Evolutionary conservation across 2,113 vertebrate genomes (phyloP).

Genomic region (Cavia aperea): DNA sequence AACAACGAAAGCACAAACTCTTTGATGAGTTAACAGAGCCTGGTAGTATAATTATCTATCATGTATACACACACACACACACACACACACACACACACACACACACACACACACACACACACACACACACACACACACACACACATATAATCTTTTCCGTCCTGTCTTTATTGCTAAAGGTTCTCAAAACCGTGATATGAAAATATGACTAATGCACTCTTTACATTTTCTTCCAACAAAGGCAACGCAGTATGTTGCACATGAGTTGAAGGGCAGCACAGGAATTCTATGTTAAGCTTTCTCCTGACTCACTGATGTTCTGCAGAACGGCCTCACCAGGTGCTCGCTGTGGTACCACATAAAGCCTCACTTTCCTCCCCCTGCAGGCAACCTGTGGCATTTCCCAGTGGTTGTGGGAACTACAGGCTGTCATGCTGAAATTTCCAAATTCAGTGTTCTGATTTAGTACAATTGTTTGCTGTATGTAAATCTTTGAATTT

Average conservation of each 20-base stretch:
- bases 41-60: too few relatives aligned
- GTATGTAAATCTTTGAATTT: not conserved
- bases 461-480: constrained; percentile 13
- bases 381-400: not conserved
- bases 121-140: too few relatives aligned
- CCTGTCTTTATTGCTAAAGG: not conserved
- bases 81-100: too few relatives aligned
- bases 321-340: not conserved
- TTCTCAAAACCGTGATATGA: not conserved
- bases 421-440: not conserved
- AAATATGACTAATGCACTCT: not conserved
- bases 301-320: not conserved
- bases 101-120: too few relatives aligned
- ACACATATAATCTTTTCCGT: too few relatives aligned
- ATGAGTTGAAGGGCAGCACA: not conserved
- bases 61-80: too few relatives aligned
- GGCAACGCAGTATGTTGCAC: not conserved
- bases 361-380: not conserved
- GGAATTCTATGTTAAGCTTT: not conserved
- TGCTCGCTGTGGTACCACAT: not conserved
- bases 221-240: not conserved
- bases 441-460: not conserved
- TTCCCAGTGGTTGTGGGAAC: not conserved
- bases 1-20: too few relatives aligned
- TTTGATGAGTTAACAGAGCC: too few relatives aligned